Percentiles rank a stretch among this genome's conserved stretches.
These are phyloP conservation scores for Axea sp. DNA, from an alignment of 2,888 invertebrate species.

Conservation along the genomic window DNA sequence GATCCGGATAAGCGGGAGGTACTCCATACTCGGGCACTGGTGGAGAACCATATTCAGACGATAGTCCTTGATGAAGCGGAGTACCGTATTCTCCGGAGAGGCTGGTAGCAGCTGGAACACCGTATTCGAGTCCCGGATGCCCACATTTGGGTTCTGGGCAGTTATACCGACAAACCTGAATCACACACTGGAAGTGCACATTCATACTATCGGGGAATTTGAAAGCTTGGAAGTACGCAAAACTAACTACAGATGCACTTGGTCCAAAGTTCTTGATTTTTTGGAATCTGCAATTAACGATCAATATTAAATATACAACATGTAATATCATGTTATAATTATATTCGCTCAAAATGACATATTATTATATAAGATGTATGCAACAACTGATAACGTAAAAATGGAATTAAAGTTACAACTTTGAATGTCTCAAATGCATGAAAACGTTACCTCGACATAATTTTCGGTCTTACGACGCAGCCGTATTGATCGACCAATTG, in stretches of 20 bases:
- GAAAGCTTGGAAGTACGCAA: slow-evolving; percentile 97
- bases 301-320: too few relatives aligned
- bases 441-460: slow-evolving; percentile 91
- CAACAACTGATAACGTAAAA: too few relatives aligned
- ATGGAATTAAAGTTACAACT: too few relatives aligned
- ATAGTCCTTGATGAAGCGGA: slow-evolving; percentile 81
- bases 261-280: slow-evolving; percentile 97
- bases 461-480: slow-evolving; percentile 95
- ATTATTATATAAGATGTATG: too few relatives aligned
- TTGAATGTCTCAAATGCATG: too few relatives aligned
- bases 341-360: too few relatives aligned
- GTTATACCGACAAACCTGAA: slow-evolving; percentile 95
- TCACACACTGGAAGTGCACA: slow-evolving; percentile 97
- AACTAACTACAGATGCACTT: slow-evolving; percentile 95
- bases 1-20: slow-evolving; percentile 92
- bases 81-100: slow-evolving; percentile 84
- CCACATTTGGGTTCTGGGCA: slow-evolving; percentile 95
- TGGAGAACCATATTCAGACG: slow-evolving; percentile 87
- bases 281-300: slow-evolving; percentile 92
- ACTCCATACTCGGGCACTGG: slow-evolving; percentile 86
- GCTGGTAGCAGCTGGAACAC: slow-evolving; percentile 78
- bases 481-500: slow-evolving; percentile 96
- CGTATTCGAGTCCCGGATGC: slow-evolving; percentile 80
- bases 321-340: too few relatives aligned
- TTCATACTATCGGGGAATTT: slow-evolving; percentile 98